Evolutionary conservation across 2,888 invertebrate species (phyloP), one percentile per base, ranked within the genome.

Genomic region (Smittia aterrima): DNA sequence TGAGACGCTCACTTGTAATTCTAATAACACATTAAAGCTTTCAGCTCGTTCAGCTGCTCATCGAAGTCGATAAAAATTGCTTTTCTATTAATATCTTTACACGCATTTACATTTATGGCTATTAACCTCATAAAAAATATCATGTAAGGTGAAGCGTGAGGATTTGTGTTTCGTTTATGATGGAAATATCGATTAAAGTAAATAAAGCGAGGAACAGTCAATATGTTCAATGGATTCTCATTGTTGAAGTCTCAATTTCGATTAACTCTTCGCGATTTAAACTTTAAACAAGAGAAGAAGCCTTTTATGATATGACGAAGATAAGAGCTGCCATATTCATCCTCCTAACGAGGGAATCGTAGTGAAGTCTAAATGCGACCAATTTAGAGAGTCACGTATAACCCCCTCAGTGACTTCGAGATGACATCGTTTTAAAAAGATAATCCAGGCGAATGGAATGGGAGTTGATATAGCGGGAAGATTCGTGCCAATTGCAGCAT

Each of bases 371-470:
- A 18, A 58, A 58, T 58, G 22, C 58, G 58, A 58, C 58, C 58
- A 58, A 58, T 58, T 22, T 58, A 18, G 18, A 22, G 18, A 58
- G 58, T 58, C 58, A 58, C 58, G 58, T 58, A 58, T 18, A 58
- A 58, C 9, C 32, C 9, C 32, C 32, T 32, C 9, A 32, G 22
- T 58, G 18, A 58, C 22, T 18, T 18, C 2, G 20, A 58, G 18
- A 58, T 47, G 18, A 58, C 58, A 58, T 58, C 58, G 18, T n/a
- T 58, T 58, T 58, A 58, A 58, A 58, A 11, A 4, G 58, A 58
- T 58, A 20, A 58, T 16, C 2, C 2, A n/a, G 47, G 16, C 4
- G 11, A n/a, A 13, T 6, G n/a, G 2, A 16, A n/a, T 47, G 2
- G 47, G 16, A 47, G 47, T 47, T 20, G 58, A 47, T 16, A 3